Percentiles rank a stretch among this genome's conserved stretches.
Conservation (phyloP, 53 echinoderm and acorn worm genomes). For the Echinometra lucunter region DNA sequence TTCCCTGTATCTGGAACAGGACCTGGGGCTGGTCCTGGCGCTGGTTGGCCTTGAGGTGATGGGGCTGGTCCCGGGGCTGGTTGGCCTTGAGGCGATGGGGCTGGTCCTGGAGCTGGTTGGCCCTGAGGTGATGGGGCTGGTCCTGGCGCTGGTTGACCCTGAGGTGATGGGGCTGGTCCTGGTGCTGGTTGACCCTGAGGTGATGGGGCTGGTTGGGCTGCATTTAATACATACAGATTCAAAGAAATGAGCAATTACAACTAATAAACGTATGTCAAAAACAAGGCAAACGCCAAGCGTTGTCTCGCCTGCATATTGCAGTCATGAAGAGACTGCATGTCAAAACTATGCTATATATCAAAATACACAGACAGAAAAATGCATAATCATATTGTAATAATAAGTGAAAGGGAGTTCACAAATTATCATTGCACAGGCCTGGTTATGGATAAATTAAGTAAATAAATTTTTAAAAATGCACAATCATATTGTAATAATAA, state of each 20-base stretch:
- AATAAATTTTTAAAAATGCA: too few relatives aligned
- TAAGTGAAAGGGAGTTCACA: too few relatives aligned
- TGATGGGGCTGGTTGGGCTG: not conserved
- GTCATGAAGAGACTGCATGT: too few relatives aligned
- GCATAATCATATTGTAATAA: too few relatives aligned
- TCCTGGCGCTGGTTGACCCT: not conserved
- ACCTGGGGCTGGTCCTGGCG: not conserved
- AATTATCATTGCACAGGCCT: too few relatives aligned
- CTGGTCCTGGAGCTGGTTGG: constrained; percentile 23
- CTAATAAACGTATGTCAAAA: not conserved
- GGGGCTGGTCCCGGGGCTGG: not conserved
- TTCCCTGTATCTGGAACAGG: not conserved
- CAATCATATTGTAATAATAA: too few relatives aligned
- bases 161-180: not conserved
- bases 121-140: not conserved
- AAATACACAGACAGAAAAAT: too few relatives aligned
- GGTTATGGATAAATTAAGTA: too few relatives aligned
- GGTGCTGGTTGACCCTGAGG: not conserved
- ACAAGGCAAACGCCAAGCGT: too few relatives aligned
- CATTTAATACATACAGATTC: not conserved
- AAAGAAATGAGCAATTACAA: not conserved
- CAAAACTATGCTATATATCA: too few relatives aligned
- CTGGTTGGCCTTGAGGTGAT: not conserved
- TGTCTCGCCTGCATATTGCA: too few relatives aligned
- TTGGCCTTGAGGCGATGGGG: not conserved